Percentiles rank a stretch among this genome's conserved stretches.
Evolutionary conservation across 2,113 vertebrate species (phyloP).

Genomic region (Coreoperca whiteheadi): DNA sequence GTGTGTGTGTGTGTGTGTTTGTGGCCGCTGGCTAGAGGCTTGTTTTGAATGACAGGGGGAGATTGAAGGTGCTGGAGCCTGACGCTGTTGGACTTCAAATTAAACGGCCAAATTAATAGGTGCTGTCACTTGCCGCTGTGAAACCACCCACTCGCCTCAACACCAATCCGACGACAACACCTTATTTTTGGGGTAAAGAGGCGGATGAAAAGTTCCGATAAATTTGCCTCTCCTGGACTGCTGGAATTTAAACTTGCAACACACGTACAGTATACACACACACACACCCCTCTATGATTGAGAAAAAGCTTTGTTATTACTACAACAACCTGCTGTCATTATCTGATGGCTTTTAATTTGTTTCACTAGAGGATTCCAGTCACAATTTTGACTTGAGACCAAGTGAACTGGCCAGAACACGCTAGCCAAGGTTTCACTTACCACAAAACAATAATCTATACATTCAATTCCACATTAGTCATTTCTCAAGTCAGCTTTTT

Average conservation of each 20-base stretch:
- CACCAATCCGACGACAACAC: constrained; percentile 38
- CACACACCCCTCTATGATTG: constrained; percentile 8
- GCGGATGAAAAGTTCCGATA: constrained; percentile 1
- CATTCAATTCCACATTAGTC: constrained; percentile 71
- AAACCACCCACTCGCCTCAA: constrained; percentile 51
- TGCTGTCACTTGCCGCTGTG: constrained; percentile 68
- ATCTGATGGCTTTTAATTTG: constrained; percentile 67
- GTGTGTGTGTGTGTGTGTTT: constrained; percentile 38
- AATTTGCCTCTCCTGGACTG: constrained; percentile 4
- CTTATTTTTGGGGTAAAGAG: background rate
- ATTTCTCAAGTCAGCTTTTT: constrained; percentile 62
- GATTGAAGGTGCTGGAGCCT: constrained; percentile 79
- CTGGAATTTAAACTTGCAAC: constrained; percentile 26
- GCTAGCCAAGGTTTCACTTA: constrained; percentile 56
- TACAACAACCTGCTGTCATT: constrained; percentile 46
- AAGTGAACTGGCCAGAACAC: constrained; percentile 44
- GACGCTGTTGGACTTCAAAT: constrained; percentile 77
- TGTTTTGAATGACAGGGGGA: constrained; percentile 71
- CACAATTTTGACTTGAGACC: constrained; percentile 53
- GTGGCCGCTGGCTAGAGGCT: constrained; percentile 34
- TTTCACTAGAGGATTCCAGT: constrained; percentile 49
- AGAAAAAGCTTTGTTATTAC: constrained; percentile 62
- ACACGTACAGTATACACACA: constrained; percentile 12
- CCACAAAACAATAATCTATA: constrained; percentile 70
- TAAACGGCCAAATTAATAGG: constrained; percentile 80